Evolutionary conservation across 2,797 vertebrate genomes (phyloP).

Genomic region (Anguilla anguilla): DNA sequence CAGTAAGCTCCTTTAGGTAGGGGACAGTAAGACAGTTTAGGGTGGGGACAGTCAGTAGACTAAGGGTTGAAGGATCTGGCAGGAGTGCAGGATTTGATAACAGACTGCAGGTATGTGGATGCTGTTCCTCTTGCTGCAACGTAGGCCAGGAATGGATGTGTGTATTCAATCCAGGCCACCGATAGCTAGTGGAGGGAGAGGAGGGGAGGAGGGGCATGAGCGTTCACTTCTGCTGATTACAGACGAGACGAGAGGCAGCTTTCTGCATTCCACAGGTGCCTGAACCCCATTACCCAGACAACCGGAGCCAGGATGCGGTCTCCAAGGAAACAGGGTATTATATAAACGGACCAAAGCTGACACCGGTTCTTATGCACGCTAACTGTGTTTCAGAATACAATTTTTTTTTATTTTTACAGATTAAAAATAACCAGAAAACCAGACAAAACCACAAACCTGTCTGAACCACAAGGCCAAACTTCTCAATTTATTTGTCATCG

Average conservation of each 20-base stretch:
- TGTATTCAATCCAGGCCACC: no score
- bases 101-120: background rate
- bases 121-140: background rate
- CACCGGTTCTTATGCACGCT: background rate
- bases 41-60: background rate
- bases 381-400: background rate
- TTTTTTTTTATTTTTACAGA: no score
- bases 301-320: background rate
- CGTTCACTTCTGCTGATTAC: background rate
- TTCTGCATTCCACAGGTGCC: no score
- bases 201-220: no score
- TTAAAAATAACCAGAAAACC: background rate
- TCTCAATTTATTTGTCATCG: background rate
- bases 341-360: background rate
- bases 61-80: background rate
- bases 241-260: background rate
- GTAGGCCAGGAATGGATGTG: no score
- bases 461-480: background rate
- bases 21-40: no score
- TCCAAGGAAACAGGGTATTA: background rate
- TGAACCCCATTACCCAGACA: background rate
- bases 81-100: background rate
- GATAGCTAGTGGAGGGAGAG: no score
- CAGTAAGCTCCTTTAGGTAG: background rate
- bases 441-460: background rate